These are phyloP conservation scores for Syngnathus floridae DNA, from an alignment of 2,113 vertebrate species.

Conservation along the genomic window DNA sequence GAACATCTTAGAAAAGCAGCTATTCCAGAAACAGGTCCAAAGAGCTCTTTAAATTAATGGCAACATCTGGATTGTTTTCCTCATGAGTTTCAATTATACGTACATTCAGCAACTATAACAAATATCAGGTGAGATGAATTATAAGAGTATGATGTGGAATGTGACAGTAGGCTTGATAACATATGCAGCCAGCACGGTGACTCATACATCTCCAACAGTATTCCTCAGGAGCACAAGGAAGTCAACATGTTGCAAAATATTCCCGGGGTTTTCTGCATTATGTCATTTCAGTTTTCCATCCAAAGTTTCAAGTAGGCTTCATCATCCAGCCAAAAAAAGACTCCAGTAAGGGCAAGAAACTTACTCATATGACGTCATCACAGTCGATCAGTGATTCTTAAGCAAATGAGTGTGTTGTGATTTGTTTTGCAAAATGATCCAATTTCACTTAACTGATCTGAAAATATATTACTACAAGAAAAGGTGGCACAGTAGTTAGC, in stretches of 20 bases:
- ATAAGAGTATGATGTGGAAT: not conserved
- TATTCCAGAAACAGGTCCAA: not conserved
- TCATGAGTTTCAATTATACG: not conserved
- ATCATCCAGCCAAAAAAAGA: slow-evolving; percentile 6
- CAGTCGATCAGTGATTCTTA: not conserved
- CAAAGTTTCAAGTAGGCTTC: not conserved
- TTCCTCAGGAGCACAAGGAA: slow-evolving; percentile 3
- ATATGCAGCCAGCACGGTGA: slow-evolving; percentile 20
- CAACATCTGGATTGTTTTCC: not conserved
- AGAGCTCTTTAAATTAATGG: not conserved
- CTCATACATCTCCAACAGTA: slow-evolving; percentile 12
- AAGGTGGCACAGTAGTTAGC: not conserved
- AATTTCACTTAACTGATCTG: not conserved
- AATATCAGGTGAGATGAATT: not conserved
- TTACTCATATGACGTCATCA: not conserved
- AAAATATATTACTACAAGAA: not conserved
- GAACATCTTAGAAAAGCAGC: not conserved
- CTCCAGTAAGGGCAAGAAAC: not conserved
- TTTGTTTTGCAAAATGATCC: not conserved
- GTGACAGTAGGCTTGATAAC: not conserved
- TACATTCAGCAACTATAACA: not conserved
- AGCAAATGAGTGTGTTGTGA: not conserved
- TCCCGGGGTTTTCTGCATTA: slow-evolving; percentile 16
- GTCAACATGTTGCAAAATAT: not conserved
- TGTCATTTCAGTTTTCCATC: slow-evolving; percentile 13